Base-by-base conservation (phyloP, 2,113 vertebrate genomes). In the Naja naja region DNA sequence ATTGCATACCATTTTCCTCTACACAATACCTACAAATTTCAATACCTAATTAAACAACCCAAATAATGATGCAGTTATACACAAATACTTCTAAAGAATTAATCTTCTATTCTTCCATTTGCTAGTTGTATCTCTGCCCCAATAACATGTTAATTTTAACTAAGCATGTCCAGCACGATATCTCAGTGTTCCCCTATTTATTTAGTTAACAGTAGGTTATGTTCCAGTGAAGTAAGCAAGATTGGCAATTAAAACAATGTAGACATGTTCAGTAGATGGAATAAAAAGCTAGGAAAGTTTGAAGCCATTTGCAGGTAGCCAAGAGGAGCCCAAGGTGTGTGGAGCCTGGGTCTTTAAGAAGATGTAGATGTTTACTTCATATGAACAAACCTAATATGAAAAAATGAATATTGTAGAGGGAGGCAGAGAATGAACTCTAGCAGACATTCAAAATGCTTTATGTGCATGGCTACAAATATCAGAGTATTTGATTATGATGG, bases 11-110 rank as follows among this genome's bases (percentile, higher is more conserved):
- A 0, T 47, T 86, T 45, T 54, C 94, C 93, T 30, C 9, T 81
- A 88, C 34, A 92, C 93, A 93, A 91, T 94, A 55, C 91, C 87
- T 87, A 88, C 91, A 1, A 93, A 91, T 94, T 91, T 56, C 56
- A 47, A 74, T 90, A 92, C 53, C 86, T 88, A 1, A 93, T 49
- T 49, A 56, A 94, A 93, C 92, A 94, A 88, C 16, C 45, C 34
- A n/a, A 14, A 52, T 88, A 34, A 12, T 85, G 47, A 85, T 89
- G n/a, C 20, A 87, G 10, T 58, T 23, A 52, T 45, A 86, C 54
- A 93, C 60, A 18, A 60, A 56, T 39, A 93, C 11, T 7, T 89
- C 43, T 64, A 64, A 93, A 85, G 5, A 86, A 49, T 85, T 11
- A 47, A 34, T 12, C 43, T 64, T 86, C 52, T 53, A 12, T 86